Evolutionary conservation across 1,140 invertebrate genomes (phyloP).

Genomic region (Ericerus pela): DNA sequence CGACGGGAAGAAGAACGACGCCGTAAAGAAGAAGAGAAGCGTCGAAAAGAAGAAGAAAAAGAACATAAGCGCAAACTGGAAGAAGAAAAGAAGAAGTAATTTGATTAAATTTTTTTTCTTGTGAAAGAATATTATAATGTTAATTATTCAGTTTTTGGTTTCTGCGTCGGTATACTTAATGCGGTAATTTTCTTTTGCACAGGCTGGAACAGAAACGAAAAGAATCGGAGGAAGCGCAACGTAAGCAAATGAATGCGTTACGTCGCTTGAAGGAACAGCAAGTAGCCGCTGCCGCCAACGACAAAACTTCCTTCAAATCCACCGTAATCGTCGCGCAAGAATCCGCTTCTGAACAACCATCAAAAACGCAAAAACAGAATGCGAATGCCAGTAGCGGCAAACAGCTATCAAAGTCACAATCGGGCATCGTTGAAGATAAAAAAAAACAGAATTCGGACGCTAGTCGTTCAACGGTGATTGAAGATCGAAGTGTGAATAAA

Average conservation of each 20-base stretch:
- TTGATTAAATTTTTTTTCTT: too few relatives aligned
- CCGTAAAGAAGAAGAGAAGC: constrained; percentile 21
- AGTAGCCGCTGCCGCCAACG: constrained; percentile 21
- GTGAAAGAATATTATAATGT: not conserved
- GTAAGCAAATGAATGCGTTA: constrained; percentile 22
- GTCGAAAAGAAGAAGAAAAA: constrained; percentile 23
- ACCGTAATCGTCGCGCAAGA: not conserved
- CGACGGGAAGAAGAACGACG: constrained; percentile 26
- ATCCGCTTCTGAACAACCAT: not conserved
- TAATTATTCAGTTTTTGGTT: constrained; percentile 5
- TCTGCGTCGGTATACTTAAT: too few relatives aligned
- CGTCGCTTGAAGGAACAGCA: constrained; percentile 26
- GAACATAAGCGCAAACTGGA: constrained; percentile 17
- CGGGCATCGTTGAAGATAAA: not conserved
- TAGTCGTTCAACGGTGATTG: not conserved
- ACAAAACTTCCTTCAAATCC: constrained; percentile 16
- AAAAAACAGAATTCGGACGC: constrained; percentile 17
- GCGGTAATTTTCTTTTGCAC: not conserved
- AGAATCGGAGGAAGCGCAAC: constrained; percentile 3
- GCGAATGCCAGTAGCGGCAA: not conserved
- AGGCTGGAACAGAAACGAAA: constrained; percentile 21
- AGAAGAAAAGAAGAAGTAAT: constrained; percentile 1
- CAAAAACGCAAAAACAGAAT: not conserved
- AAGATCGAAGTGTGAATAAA: not conserved
- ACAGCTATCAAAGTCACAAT: not conserved